A percentile compares a stretch with the other conserved stretches of the same genome.
Conservation (phyloP, 2,888 invertebrate species). For the Minunthozetes semirufus region DNA sequence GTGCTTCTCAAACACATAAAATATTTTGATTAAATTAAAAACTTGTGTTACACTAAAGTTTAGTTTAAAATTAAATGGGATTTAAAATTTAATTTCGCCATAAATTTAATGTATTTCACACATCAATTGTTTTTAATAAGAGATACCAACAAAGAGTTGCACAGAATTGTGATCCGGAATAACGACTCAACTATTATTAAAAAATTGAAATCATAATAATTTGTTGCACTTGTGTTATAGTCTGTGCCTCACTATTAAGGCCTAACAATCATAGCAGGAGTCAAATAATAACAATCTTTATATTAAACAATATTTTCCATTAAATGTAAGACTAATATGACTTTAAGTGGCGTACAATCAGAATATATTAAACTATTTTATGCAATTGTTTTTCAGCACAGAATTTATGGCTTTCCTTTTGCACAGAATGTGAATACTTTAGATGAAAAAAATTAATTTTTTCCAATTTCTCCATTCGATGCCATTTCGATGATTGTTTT, state of each 20-base stretch:
- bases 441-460: too few species aligned
- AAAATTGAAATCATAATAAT: constrained; percentile 17
- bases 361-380: neutral
- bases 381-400: too few species aligned
- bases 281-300: neutral
- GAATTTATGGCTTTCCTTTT: too few species aligned
- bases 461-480: too few species aligned
- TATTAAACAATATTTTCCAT: too few species aligned
- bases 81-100: neutral
- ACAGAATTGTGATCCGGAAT: neutral
- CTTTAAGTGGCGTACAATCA: constrained; percentile 13
- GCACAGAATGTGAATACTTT: too few species aligned
- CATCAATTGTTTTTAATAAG: constrained; percentile 10
- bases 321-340: constrained; percentile 13
- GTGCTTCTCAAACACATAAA: too few species aligned
- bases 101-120: constrained; percentile 13
- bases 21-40: neutral
- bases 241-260: neutral
- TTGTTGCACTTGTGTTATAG: constrained; percentile 17
- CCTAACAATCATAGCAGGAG: neutral
- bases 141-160: neutral
- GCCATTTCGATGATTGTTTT: neutral
- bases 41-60: constrained; percentile 6
- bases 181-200: constrained; percentile 11
- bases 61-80: neutral